These are phyloP conservation scores for Bombus pyrosoma DNA, from an alignment of 1,140 invertebrate species.

Conservation along the genomic window DNA sequence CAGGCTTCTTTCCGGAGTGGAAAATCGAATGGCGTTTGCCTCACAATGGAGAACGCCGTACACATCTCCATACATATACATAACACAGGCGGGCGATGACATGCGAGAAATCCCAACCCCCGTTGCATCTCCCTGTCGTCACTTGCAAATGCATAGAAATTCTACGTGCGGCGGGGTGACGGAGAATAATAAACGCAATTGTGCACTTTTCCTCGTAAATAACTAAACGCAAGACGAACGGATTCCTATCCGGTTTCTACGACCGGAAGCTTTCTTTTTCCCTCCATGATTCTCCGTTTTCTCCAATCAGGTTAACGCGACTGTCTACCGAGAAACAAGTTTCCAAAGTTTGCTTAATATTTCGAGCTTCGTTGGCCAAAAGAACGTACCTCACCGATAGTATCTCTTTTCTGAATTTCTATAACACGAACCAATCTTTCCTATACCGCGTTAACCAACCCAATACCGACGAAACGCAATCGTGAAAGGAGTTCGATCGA, in stretches of 20 bases:
- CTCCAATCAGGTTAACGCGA: background rate
- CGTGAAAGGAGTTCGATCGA: too few species aligned
- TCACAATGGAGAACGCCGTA: constrained; percentile 30
- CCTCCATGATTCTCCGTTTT: background rate
- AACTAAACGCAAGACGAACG: background rate
- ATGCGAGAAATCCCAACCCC: constrained; percentile 46
- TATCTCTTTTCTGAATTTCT: too few species aligned
- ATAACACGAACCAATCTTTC: too few species aligned
- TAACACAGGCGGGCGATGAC: constrained; percentile 54
- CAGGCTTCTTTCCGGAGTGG: background rate
- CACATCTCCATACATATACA: constrained; percentile 42
- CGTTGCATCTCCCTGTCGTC: constrained; percentile 48
- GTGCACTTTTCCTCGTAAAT: constrained; percentile 9
- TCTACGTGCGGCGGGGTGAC: constrained; percentile 32
- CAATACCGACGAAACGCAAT: too few species aligned
- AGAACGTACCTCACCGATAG: too few species aligned
- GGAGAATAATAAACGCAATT: constrained; percentile 54
- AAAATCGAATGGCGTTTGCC: constrained; percentile 41
- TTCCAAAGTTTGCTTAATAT: background rate
- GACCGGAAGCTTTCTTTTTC: too few species aligned
- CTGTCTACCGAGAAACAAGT: background rate
- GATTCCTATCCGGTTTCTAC: background rate
- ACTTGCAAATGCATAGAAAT: constrained; percentile 67
- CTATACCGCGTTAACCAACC: too few species aligned
- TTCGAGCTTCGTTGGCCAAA: too few species aligned